These are phyloP conservation scores for Caerostris darwini DNA, from an alignment of 1,140 invertebrate genomes.

Conservation along the genomic window DNA sequence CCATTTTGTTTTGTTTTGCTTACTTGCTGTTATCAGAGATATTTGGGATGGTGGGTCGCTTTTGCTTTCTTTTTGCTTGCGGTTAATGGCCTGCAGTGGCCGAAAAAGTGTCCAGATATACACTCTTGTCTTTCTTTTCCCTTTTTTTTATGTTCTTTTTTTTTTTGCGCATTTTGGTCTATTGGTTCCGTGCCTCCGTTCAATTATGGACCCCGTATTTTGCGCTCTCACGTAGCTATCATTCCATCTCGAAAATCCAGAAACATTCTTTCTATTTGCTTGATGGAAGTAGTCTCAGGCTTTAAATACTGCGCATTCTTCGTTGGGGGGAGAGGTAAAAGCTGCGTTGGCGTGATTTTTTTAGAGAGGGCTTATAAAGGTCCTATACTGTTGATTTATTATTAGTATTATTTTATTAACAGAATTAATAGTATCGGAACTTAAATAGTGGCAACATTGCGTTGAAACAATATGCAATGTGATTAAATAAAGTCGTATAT, in stretches of 20 bases:
- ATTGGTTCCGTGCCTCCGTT: not conserved
- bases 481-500: too few species aligned
- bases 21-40: not conserved
- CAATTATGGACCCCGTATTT: not conserved
- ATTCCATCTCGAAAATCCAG: not conserved
- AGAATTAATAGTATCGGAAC: too few species aligned
- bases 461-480: too few species aligned
- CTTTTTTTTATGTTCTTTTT: not conserved
- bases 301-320: not conserved
- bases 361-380: too few species aligned
- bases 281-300: not conserved
- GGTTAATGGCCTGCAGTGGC: not conserved
- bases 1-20: not conserved
- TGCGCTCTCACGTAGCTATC: constrained; percentile 11
- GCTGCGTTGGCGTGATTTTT: too few species aligned
- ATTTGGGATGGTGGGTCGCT: not conserved
- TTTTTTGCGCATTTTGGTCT: not conserved
- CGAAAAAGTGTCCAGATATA: constrained; percentile 11
- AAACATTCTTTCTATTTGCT: not conserved
- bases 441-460: too few species aligned
- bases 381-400: too few species aligned
- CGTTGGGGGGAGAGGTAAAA: too few species aligned
- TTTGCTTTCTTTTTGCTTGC: not conserved
- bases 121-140: not conserved
- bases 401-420: too few species aligned